Conservation (phyloP, 2,888 invertebrate genomes). For the Ceratothoa steindachneri region DNA sequence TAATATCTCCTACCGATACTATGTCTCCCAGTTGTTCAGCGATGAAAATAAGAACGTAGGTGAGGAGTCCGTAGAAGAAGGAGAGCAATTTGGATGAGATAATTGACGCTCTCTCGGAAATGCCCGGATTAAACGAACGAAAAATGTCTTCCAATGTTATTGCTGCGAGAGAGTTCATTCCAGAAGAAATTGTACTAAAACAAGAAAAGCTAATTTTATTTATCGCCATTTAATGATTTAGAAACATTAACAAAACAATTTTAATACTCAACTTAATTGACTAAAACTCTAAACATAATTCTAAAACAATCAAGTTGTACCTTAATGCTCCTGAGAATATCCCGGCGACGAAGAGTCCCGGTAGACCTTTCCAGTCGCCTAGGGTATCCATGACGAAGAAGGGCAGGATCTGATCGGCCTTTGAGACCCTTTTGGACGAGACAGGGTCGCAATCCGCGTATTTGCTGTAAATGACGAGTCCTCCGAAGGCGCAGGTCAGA, state of each 20-base stretch:
- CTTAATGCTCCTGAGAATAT: slow-evolving; percentile 92
- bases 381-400: slow-evolving; percentile 80
- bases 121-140: not conserved
- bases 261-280: too few relatives aligned
- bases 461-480: slow-evolving; percentile 74
- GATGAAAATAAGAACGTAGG: slow-evolving; percentile 64
- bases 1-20: slow-evolving; percentile 63
- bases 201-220: slow-evolving; percentile 50
- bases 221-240: too few relatives aligned
- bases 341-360: slow-evolving; percentile 90
- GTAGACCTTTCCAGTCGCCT: slow-evolving; percentile 69
- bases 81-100: slow-evolving; percentile 12
- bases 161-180: slow-evolving; percentile 85
- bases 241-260: too few relatives aligned
- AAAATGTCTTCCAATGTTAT: slow-evolving; percentile 84
- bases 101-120: slow-evolving; percentile 3
- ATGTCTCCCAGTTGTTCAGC: slow-evolving; percentile 79
- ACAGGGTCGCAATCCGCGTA: slow-evolving; percentile 82
- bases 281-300: slow-evolving; percentile 85
- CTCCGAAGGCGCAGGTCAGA: slow-evolving; percentile 78
- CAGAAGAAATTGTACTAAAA: slow-evolving; percentile 88
- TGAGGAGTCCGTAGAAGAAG: slow-evolving; percentile 63
- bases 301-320: slow-evolving; percentile 88
- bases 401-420: slow-evolving; percentile 77
- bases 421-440: slow-evolving; percentile 59